Base-by-base conservation (phyloP, 2,888 invertebrate species). In the Pteria penguin region DNA sequence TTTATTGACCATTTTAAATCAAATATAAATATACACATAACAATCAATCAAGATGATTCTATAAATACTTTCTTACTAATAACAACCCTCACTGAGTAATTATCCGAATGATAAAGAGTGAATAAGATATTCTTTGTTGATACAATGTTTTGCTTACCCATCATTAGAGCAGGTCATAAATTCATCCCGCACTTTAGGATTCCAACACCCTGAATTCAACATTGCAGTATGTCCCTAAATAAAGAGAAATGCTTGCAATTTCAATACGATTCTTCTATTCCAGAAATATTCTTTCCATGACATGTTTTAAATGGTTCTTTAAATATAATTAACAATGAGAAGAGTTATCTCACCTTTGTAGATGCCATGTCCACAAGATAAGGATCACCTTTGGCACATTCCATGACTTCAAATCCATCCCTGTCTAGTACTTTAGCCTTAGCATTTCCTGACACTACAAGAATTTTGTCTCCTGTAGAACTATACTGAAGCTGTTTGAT, bases 161-260 rank as follows among this genome's bases (percentile, higher is more conserved):
- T 99, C 99, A 88, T 96, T 95, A 0, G 98, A 96, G 85, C 97
- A 96, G 0, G 99, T 99, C 86, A 99, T 93, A 92, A 99, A 99
- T 91, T 99, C 98, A 82, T 97, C 96, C 76, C 95, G 95, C 1
- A 94, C 94, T 82, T 96, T 95, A 0, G 99, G 99, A 93, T 98
- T 97, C 97, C 98, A 99, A 89, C 96, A 95, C 0, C 98, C 97
- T 69, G 95, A 94, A 87, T 97, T 97, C 3, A 99, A 92, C 33
- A 97, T 95, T 0, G 98, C 97, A 0, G 97, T 96, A 91, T 99
- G 99, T 0, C 99, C 99, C 91, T 92, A 81, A 27, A 84, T 14
- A 45, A 45, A 45, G 45, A 14, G 18, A 8, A n/a, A n/a, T n/a
- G n/a, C n/a, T n/a, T n/a, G n/a, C n/a, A n/a, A n/a, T n/a, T n/a